These are phyloP conservation scores for Okapia johnstoni DNA, from an alignment of 2,113 vertebrate species.

Conservation along the genomic window DNA sequence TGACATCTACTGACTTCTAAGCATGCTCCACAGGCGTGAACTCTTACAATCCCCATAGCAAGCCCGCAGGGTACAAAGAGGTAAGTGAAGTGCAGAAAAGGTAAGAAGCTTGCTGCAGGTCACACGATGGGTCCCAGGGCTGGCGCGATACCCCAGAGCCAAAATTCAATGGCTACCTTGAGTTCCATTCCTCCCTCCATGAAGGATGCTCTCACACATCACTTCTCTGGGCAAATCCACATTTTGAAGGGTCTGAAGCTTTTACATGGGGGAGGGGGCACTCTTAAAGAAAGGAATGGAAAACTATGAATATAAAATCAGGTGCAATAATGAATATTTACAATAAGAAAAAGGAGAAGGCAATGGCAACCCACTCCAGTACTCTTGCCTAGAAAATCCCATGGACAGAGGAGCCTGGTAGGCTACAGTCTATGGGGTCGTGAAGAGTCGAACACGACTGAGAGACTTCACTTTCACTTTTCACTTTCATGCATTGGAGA, in stretches of 20 bases:
- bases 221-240: not conserved
- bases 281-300: slow-evolving; percentile 4
- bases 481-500: too few relatives aligned
- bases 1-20: not conserved
- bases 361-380: too few relatives aligned
- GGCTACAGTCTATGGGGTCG: too few relatives aligned
- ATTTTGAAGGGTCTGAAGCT: not conserved
- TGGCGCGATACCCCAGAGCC: not conserved
- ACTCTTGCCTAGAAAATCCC: too few relatives aligned
- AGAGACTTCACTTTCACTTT: too few relatives aligned
- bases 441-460: too few relatives aligned
- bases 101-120: not conserved
- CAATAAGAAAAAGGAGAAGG: not conserved
- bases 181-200: not conserved
- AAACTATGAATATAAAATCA: not conserved
- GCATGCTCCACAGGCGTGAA: not conserved
- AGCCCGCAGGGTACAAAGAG: not conserved
- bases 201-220: not conserved
- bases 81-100: not conserved
- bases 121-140: not conserved
- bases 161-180: not conserved
- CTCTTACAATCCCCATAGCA: not conserved
- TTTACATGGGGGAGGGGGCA: not conserved
- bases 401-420: too few relatives aligned
- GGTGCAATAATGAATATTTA: not conserved